phyloP scores from a whole-genome alignment of 2,888 invertebrate genomes.

The Nomada flava region DNA sequence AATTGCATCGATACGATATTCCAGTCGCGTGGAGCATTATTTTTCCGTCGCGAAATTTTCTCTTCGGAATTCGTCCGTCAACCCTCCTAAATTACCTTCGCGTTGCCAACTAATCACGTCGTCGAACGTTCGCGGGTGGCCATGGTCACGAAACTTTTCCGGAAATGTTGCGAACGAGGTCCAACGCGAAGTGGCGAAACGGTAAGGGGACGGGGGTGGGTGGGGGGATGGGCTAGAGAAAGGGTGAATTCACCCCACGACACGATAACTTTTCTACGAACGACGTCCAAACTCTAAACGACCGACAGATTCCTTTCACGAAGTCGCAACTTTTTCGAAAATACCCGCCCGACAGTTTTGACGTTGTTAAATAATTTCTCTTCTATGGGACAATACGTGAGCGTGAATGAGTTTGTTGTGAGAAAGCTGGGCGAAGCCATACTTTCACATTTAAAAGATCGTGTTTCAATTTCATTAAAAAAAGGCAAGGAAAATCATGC shows the following conservation, averaged over 20 bases:
- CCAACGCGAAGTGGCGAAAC: slow-evolving; percentile 15
- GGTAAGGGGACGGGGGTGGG: background rate
- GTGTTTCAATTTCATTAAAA: no score
- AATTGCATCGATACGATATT: slow-evolving; percentile 37
- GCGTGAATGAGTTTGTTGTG: background rate
- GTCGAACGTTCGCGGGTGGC: slow-evolving; percentile 40
- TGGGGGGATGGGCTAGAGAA: no score
- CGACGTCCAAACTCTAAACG: slow-evolving; percentile 44
- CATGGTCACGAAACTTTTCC: slow-evolving; percentile 42
- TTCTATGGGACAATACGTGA: background rate
- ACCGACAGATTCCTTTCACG: slow-evolving; percentile 53
- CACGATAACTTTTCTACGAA: slow-evolving; percentile 29
- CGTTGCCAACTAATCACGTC: slow-evolving; percentile 62
- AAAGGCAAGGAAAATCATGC: no score
- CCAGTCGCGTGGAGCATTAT: slow-evolving; percentile 42
- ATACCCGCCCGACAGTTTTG: slow-evolving; percentile 43
- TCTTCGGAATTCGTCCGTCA: slow-evolving; percentile 35
- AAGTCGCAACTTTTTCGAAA: slow-evolving; percentile 49
- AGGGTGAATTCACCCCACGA: slow-evolving; percentile 13
- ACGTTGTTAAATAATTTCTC: slow-evolving; percentile 66
- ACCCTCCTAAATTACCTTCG: slow-evolving; percentile 56
- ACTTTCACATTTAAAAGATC: no score
- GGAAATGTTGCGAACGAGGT: slow-evolving; percentile 40
- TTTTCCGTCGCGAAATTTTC: slow-evolving; percentile 33
- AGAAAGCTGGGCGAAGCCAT: no score